Evolutionary conservation across 92 coral and sea anemone genomes (phyloP).

Genomic region (Isaurus tuberculatus): DNA sequence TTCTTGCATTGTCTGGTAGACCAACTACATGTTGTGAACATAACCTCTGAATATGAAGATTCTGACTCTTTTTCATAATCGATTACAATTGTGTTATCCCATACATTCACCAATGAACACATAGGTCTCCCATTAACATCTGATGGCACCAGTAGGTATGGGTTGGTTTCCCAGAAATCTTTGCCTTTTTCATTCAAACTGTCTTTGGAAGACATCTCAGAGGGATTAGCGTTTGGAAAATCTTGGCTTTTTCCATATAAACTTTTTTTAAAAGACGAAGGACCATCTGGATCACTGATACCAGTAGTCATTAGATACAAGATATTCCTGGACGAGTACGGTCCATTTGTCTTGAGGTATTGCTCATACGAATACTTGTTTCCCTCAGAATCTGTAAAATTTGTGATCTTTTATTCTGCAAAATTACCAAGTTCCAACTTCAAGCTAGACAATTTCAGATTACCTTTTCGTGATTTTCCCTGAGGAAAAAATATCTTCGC

Average conservation of each 20-base stretch:
- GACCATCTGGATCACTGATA: not conserved
- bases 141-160: not conserved
- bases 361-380: constrained; percentile 3
- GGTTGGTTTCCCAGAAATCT: constrained; percentile 17
- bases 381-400: constrained; percentile 17
- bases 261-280: constrained; percentile 5
- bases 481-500: constrained; percentile 22
- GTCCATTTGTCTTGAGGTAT: constrained; percentile 11
- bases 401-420: constrained; percentile 5
- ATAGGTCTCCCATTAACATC: not conserved
- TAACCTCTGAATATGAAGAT: constrained; percentile 20
- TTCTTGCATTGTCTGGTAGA: constrained; percentile 18
- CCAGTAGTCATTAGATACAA: constrained; percentile 12
- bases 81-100: not conserved
- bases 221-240: not conserved
- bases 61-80: constrained; percentile 17
- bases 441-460: constrained; percentile 4
- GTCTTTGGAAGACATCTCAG: constrained; percentile 5
- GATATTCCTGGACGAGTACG: constrained; percentile 1
- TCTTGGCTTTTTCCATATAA: constrained; percentile 5
- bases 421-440: not conserved
- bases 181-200: not conserved
- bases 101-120: not conserved
- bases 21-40: constrained; percentile 16
- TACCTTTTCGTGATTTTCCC: not conserved